Base-by-base conservation (phyloP, 2,888 invertebrate genomes). In the Cheiracanthium punctorium region DNA sequence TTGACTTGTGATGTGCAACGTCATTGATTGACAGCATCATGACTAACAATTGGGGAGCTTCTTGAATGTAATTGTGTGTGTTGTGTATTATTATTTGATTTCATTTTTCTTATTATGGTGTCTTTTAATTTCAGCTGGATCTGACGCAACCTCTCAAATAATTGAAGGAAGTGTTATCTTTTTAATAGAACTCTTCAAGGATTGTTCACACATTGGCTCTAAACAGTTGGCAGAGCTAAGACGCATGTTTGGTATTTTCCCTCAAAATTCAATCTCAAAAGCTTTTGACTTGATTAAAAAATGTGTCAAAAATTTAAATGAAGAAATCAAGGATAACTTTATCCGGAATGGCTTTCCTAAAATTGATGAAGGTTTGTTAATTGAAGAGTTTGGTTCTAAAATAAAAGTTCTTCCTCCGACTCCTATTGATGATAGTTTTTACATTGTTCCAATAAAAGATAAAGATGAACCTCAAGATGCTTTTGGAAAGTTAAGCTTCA, bases 151-250 rank as follows among this genome's bases (percentile, higher is more conserved):
- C 43, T 91, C 93, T 88, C 93, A 94, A 85, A 91, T 94, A 8
- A 92, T 94, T 10, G 94, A 95, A 89, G 95, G 95, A 91, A 93
- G 95, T 0, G 91, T 94, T 0, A 92, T 95, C 0, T 93, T 94
- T 89, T 91, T 94, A 0, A 91, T 95, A 1, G 92, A 93, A 89
- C 91, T 95, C 90, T 94, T 95, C 90, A 91, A 95, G 0, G 93
- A 94, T 74, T 93, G 94, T 80, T 93, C 93, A 74, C 92, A 93
- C 75, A 92, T 95, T 10, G 93, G 94, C 90, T 92, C 93, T 52
- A 94, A 94, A 88, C 94, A 94, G 90, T 91, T 93, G 1, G 92
- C 93, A 1, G 92, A 93, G 76, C 90, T 96, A 17, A 93, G 93
- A 82, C 93, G 93, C 80, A 93, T 93, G 89, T 94, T 95, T 91